These are phyloP conservation scores for Cavia porcellus DNA, from an alignment of 2,113 vertebrate genomes.

Conservation along the genomic window DNA sequence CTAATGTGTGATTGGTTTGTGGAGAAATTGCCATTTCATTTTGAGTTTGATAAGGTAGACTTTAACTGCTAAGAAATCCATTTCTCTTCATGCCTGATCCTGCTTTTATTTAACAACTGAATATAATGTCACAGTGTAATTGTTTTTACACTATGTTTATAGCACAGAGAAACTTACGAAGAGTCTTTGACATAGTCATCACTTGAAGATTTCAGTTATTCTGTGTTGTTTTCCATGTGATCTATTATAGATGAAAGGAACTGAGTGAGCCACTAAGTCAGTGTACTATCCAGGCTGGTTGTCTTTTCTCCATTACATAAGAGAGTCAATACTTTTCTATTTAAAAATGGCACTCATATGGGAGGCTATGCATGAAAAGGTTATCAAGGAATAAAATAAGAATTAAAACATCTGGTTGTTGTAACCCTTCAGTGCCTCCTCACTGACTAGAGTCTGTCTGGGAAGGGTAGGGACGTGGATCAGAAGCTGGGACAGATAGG, in stretches of 20 bases:
- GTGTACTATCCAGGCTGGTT: background rate
- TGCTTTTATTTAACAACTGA: constrained; percentile 53
- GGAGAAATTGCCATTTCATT: constrained; percentile 62
- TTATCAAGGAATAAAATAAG: background rate
- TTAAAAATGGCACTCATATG: background rate
- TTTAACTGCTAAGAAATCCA: constrained; percentile 47
- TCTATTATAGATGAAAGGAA: constrained; percentile 17
- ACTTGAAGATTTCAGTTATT: constrained; percentile 8
- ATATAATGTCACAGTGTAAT: constrained; percentile 33
- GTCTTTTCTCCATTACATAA: background rate
- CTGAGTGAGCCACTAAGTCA: constrained; percentile 4
- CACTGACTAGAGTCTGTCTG: background rate
- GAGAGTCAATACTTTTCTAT: background rate
- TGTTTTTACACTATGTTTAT: constrained; percentile 30
- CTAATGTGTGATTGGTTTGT: constrained; percentile 49
- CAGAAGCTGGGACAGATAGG: background rate
- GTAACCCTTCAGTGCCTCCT: background rate
- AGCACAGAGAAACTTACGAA: constrained; percentile 25
- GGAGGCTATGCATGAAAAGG: background rate
- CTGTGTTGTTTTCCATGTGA: background rate
- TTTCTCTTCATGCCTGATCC: constrained; percentile 47
- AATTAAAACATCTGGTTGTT: background rate
- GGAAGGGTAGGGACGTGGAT: background rate
- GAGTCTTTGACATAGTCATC: background rate
- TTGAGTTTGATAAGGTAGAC: constrained; percentile 46